Base-by-base conservation (phyloP, 2,113 vertebrate genomes). In the Channa argus region DNA sequence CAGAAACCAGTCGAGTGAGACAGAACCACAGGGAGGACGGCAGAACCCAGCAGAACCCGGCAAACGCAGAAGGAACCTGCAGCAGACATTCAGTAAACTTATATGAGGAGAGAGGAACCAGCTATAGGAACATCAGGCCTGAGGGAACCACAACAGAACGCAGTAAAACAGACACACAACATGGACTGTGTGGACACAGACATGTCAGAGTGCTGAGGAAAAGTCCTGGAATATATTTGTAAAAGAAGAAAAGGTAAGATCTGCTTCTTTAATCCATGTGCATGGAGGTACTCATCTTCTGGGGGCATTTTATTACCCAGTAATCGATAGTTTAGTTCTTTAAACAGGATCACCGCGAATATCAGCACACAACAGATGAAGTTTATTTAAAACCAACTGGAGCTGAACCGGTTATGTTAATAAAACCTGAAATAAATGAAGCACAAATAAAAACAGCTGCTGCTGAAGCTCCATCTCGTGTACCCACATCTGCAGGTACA, bases 211-310 rank as follows among this genome's bases (percentile, higher is more conserved):
- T 53, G 8, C 13, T 77, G 51, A 85, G 41, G 47, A 52, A 1
- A 39, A 15, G 8, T 34, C 3, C 24, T 34, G 64, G 74, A 77
- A 69, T 47, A 46, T 33, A 64, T 8, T 0, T 41, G 5, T 24
- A 7, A 8, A 13, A 63, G 59, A 73, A 72, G 33, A 74, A 3
- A 63, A 86, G 84, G 88, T 90, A 63, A 81, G 77, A 74, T 2
- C 47, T 46, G 41, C 34, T 55, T 44, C 3, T 55, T 62, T 8
- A 0, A 5, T 24, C 6, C 15, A 11, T 11, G 3, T 24, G 24
- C 24, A 24, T 24, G 24, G 24, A 24, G 24, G 24, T 24, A 24
- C 24, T 24, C 24, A 24, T 24, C 24, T 24, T 24, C 24, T 24
- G 24, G 24, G 24, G 24, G 1, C 24, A 24, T 24, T 24, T 24